Percentiles rank a stretch among this genome's conserved stretches.
phyloP scores from a whole-genome alignment of 2,888 invertebrate genomes.

The Trichopria drosophilae region DNA sequence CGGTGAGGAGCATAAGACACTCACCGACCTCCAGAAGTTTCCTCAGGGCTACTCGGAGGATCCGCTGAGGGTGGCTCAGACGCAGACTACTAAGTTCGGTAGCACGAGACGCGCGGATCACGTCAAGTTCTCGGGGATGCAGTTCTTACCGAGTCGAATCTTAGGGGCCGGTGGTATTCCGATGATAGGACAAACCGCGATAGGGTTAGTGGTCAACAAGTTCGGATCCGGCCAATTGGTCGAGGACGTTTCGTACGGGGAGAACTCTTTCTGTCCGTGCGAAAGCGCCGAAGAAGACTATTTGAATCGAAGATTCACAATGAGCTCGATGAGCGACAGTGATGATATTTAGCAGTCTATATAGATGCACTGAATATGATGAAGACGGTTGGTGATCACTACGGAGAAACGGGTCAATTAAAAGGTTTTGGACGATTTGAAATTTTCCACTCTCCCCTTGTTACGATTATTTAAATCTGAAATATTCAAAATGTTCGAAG shows the following conservation, averaged over 20 bases:
- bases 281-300: constrained; percentile 47
- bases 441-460: no score
- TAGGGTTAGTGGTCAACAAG: constrained; percentile 53
- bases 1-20: constrained; percentile 29
- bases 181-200: constrained; percentile 52
- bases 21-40: constrained; percentile 50
- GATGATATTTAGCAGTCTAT: constrained; percentile 49
- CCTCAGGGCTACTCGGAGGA: constrained; percentile 52
- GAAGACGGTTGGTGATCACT: no score
- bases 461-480: no score
- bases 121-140: no score
- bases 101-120: constrained; percentile 50
- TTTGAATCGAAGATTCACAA: constrained; percentile 47
- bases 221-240: constrained; percentile 48
- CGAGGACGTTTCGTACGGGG: constrained; percentile 12
- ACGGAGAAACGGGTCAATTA: no score
- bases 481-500: not conserved
- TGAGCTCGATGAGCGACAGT: constrained; percentile 50
- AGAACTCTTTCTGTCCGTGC: constrained; percentile 42
- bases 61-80: constrained; percentile 43
- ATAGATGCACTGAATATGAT: no score
- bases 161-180: constrained; percentile 51
- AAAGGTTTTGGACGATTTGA: no score
- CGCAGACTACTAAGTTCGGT: constrained; percentile 48
- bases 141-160: constrained; percentile 47